A percentile compares a stretch with the other conserved stretches of the same genome.
Evolutionary conservation across 2,797 vertebrate species (phyloP).

Genomic region (Simalia tracyae): DNA sequence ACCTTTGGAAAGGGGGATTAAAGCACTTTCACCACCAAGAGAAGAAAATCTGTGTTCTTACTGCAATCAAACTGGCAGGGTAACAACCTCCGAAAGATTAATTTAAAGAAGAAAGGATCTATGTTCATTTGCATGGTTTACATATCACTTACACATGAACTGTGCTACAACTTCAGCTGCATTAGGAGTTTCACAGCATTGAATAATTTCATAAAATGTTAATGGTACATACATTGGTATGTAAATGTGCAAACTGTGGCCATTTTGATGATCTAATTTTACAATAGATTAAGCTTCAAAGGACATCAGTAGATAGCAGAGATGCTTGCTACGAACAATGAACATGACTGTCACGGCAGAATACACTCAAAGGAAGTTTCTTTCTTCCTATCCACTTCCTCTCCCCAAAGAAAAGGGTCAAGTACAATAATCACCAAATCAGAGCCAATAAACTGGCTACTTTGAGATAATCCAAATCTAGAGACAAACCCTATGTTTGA

Average conservation of each 20-base stretch:
- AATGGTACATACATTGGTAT: slow-evolving; percentile 36
- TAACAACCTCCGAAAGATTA: slow-evolving; percentile 65
- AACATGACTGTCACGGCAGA: slow-evolving; percentile 51
- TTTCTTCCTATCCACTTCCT: slow-evolving; percentile 9
- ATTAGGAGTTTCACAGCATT: slow-evolving; percentile 38
- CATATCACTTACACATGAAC: slow-evolving; percentile 57
- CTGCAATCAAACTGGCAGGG: slow-evolving; percentile 65
- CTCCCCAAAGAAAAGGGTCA: slow-evolving; percentile 53
- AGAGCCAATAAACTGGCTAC: slow-evolving; percentile 30
- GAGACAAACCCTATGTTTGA: slow-evolving; percentile 22
- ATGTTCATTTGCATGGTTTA: slow-evolving; percentile 62
- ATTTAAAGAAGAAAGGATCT: slow-evolving; percentile 60
- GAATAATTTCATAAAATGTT: slow-evolving; percentile 54
- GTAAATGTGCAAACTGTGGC: slow-evolving; percentile 64
- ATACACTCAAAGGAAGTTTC: slow-evolving; percentile 50
- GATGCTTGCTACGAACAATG: slow-evolving; percentile 27
- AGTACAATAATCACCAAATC: slow-evolving; percentile 60
- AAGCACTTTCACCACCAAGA: slow-evolving; percentile 71
- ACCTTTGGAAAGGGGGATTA: slow-evolving; percentile 69
- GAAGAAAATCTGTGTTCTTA: slow-evolving; percentile 67
- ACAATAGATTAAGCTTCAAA: slow-evolving; percentile 73
- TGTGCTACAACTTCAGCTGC: slow-evolving; percentile 58
- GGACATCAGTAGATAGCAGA: slow-evolving; percentile 57
- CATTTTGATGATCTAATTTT: slow-evolving; percentile 75
- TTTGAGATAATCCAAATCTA: slow-evolving; percentile 49